These are phyloP conservation scores for Tetanocera ferruginea DNA, from an alignment of 2,888 invertebrate genomes.

Conservation along the genomic window DNA sequence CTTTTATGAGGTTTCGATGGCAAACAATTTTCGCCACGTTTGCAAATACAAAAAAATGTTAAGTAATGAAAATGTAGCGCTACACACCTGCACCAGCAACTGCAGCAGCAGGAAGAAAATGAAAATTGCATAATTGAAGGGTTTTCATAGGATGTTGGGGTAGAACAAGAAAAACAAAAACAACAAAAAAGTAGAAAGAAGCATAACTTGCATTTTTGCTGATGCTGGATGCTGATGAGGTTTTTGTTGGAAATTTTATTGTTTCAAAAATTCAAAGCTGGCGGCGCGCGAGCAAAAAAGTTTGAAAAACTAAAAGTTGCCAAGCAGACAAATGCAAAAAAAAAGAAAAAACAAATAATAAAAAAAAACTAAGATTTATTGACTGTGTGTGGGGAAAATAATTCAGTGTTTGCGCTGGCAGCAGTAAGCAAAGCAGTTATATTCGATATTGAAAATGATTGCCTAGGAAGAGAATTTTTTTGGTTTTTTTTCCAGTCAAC, in stretches of 20 bases:
- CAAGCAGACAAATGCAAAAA: neutral
- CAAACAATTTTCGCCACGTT: slow-evolving; percentile 37
- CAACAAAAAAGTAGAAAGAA: neutral
- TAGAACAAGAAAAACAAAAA: neutral
- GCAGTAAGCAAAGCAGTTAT: no score
- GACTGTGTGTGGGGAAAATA: neutral
- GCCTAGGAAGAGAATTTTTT: no score
- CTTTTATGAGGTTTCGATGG: slow-evolving; percentile 32
- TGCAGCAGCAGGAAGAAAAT: slow-evolving; percentile 6
- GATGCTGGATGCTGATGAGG: slow-evolving; percentile 12
- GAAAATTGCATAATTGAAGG: slow-evolving; percentile 38
- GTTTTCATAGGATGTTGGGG: neutral
- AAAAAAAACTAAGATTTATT: neutral
- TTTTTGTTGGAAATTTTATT: slow-evolving; percentile 20
- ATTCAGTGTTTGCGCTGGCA: neutral
- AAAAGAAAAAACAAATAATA: neutral
- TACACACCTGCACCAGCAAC: slow-evolving; percentile 5
- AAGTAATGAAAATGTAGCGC: slow-evolving; percentile 30
- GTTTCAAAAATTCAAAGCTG: neutral
- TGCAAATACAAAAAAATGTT: slow-evolving; percentile 20
- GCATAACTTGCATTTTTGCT: slow-evolving; percentile 12
- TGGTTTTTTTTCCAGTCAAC: no score
- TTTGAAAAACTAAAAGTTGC: neutral
- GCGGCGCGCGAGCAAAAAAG: neutral
- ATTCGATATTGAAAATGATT: no score